Evolutionary conservation across 2,113 vertebrate species (phyloP).

Genomic region (Grammomys dolichurus): DNA sequence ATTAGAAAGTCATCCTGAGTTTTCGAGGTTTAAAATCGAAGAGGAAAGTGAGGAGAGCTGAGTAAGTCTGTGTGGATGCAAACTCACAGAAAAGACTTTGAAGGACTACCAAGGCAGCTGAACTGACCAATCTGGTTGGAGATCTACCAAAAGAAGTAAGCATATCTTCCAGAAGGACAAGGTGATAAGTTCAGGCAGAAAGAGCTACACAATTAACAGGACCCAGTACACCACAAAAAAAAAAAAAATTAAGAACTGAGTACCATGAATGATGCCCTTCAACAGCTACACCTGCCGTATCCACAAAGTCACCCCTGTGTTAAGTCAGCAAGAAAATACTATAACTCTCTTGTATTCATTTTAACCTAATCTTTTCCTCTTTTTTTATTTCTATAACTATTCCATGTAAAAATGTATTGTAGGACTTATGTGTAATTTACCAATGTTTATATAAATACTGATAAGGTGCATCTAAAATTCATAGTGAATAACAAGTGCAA

Average conservation of each 20-base stretch:
- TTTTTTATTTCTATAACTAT: constrained; percentile 2
- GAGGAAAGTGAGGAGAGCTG: not conserved
- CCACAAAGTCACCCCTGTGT: not conserved
- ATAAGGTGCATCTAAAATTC: not conserved
- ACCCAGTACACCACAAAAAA: not conserved
- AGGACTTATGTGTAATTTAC: not conserved
- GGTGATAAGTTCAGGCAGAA: not conserved
- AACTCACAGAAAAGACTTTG: not conserved
- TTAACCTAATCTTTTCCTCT: not conserved
- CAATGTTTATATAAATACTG: not conserved
- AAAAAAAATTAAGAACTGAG: not conserved
- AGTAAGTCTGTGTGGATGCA: not conserved
- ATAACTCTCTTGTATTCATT: not conserved
- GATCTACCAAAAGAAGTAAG: not conserved
- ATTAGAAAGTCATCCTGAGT: not conserved
- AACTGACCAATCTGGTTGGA: not conserved
- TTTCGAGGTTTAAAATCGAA: not conserved
- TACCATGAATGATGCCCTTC: not conserved
- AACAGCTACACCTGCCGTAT: too few species aligned
- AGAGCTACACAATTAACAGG: not conserved
- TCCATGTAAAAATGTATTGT: not conserved
- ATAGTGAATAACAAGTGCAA: not conserved
- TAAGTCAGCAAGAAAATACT: not conserved
- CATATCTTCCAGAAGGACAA: not conserved
- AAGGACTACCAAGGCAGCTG: not conserved